Base-by-base conservation (phyloP, 2,797 vertebrate genomes). In the Enteromius thamalakanensis region DNA sequence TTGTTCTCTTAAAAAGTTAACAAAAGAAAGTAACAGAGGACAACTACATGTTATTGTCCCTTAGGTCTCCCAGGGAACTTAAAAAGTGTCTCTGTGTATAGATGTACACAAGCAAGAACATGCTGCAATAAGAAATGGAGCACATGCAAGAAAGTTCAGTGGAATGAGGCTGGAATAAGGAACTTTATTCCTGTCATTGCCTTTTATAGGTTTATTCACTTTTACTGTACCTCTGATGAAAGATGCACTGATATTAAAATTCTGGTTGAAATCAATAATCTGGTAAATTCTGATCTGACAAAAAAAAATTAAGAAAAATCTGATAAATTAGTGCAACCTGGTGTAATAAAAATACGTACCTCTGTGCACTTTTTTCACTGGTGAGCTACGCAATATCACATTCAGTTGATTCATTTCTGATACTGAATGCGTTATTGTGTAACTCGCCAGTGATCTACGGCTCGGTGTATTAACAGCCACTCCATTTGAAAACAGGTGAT, bases 1-100 rank as follows among this genome's bases (percentile, higher is more conserved):
- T 55, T 70, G 29, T 74, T 51, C 45, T 47, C 21, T 67, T 74
- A 19, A 74, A 80, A 82, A 77, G 53, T 76, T 3, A 51, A 26
- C 69, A 81, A 45, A 81, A 80, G 37, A 21, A 87, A 71, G 78
- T 62, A 77, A 62, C 64, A 12, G 51, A 40, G 34, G 76, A 79
- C 62, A 83, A 74, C 47, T 76, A 26, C 26, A 81, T 78, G n/a
- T 12, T 76, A 29, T 82, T 67, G 26, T 32, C 42, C 14, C 21
- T 58, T 23, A 60, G 12, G 70, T 76, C 60, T 69, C 32, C 55
- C 62, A 40, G 49, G 17, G 42, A 53, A 37, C 26, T 67, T 8
- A 42, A 53, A 19, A 51, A 40, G 17, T 47, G 64, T 40, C 51
- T 78, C 42, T 55, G 17, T 79, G 71, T 79, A 40, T 70, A 47